phyloP scores from a whole-genome alignment of 2,888 invertebrate species.

The Drosophila neonasuta region DNA sequence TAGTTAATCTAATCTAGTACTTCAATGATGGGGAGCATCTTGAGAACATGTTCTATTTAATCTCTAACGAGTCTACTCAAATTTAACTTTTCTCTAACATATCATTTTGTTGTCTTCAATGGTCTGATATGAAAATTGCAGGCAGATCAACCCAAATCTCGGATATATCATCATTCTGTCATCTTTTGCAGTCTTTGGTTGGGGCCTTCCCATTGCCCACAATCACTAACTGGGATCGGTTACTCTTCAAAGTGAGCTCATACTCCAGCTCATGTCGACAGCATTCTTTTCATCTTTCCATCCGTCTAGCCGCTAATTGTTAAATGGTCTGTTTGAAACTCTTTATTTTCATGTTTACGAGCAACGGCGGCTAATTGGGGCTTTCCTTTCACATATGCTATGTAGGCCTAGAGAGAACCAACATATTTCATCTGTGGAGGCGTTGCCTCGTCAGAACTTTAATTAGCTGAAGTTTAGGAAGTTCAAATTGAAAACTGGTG shows the following conservation, averaged over 20 bases:
- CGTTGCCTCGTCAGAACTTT: conserved; percentile 48
- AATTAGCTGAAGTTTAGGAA: conserved; percentile 44
- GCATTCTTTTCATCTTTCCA: conserved; percentile 55
- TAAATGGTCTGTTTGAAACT: conserved; percentile 51
- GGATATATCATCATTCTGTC: conserved; percentile 9
- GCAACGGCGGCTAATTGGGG: conserved; percentile 49
- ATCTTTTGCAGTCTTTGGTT: not conserved
- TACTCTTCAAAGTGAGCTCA: conserved; percentile 24
- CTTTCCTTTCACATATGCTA: conserved; percentile 54
- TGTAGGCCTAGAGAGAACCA: conserved; percentile 4
- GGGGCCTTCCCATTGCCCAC: not conserved
- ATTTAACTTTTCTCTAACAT: not conserved
- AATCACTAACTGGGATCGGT: conserved; percentile 11
- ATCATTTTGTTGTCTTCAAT: not conserved
- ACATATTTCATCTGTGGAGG: conserved; percentile 32
- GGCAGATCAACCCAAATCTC: not conserved
- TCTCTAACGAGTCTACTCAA: not conserved
- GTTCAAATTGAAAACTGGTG: conserved; percentile 3
- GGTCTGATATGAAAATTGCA: conserved; percentile 3
- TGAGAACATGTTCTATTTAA: not conserved
- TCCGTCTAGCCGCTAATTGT: conserved; percentile 67
- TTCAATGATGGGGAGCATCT: not conserved
- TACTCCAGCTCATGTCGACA: conserved; percentile 37
- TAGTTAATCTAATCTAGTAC: too few relatives aligned
- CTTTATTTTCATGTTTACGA: conserved; percentile 52